phyloP scores from a whole-genome alignment of 2,113 vertebrate species.

The Amphiprion percula region DNA sequence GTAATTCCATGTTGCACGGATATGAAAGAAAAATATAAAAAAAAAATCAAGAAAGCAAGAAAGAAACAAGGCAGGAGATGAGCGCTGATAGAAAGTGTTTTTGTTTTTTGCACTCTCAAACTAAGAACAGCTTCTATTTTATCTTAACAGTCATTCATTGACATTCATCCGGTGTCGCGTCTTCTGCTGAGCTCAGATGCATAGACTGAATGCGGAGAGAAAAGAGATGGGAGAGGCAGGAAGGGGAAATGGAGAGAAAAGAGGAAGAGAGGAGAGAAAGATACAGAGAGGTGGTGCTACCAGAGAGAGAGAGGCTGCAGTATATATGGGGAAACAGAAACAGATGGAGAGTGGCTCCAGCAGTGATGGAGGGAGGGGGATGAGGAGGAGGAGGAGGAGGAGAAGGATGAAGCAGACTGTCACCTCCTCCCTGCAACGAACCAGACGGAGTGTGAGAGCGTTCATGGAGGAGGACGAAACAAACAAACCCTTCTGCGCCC shows the following conservation, averaged over 20 bases:
- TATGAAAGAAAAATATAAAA: slow-evolving; percentile 30
- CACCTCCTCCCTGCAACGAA: slow-evolving; percentile 12
- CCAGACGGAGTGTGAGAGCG: background rate
- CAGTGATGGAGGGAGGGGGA: slow-evolving; percentile 38
- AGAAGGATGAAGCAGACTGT: background rate
- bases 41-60: slow-evolving; percentile 15
- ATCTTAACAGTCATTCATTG: slow-evolving; percentile 76
- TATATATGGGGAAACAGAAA: slow-evolving; percentile 2
- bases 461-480: slow-evolving; percentile 13
- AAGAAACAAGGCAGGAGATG: slow-evolving; percentile 48
- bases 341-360: slow-evolving; percentile 50
- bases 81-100: slow-evolving; percentile 47
- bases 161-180: slow-evolving; percentile 76
- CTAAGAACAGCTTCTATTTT: slow-evolving; percentile 62
- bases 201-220: slow-evolving; percentile 74
- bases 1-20: slow-evolving; percentile 3
- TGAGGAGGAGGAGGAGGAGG: slow-evolving; percentile 15
- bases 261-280: background rate
- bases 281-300: slow-evolving; percentile 7
- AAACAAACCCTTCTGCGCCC: background rate
- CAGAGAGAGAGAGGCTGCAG: slow-evolving; percentile 18
- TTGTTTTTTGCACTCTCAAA: slow-evolving; percentile 39
- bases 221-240: background rate
- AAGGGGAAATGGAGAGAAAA: background rate
- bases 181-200: slow-evolving; percentile 76